Base-by-base conservation (phyloP, 1,140 invertebrate genomes). In the Arion vulgaris region DNA sequence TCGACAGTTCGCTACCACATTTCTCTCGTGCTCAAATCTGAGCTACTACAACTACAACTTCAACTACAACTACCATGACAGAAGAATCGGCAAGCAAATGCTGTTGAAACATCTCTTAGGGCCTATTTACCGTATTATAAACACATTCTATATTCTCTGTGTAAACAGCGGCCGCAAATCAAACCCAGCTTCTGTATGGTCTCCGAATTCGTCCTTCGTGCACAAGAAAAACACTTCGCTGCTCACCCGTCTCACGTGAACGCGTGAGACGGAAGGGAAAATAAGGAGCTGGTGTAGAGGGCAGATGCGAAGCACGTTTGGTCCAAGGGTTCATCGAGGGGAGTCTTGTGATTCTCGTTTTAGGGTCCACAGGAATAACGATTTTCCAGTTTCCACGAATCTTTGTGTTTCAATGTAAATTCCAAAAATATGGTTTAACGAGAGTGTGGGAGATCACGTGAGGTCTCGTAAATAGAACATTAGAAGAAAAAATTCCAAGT, bases 21-120 rank as follows among this genome's bases (percentile, higher is more conserved):
- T 66, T 66, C 62, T 32, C 62, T 17, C n/a, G 62, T 34, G 62
- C 62, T 66, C 62, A 32, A n/a, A 66, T 66, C 62, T 28, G 62
- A 66, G 17, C 62, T 28, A 66, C 62, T 7, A 66, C 28, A 66
- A 66, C n/a, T 66, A 66, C 62, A 66, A 32, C 62, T 32, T 28
- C n/a, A 28, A 66, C n/a, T 66, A 66, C 62, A 66, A 32, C 62
- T 32, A 2, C n/a, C n/a, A 66, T 11, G 62, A 66, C 62, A 66
- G 62, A 66, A 66, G 62, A 66, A 66, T 32, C 28, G n/a, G 32
- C 62, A 66, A 66, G n/a, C 28, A 7, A 66, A 17, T 17, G 62
- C 62, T 66, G 62, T 66, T 66, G 62, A 66, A 66, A 66, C 62
- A 66, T 66, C 62, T 66, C 62, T 66, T 66, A 66, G 62, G 62